Evolutionary conservation across 2,113 vertebrate genomes (phyloP), one percentile per base, ranked within the genome.

Genomic region (Corvus hawaiiensis): DNA sequence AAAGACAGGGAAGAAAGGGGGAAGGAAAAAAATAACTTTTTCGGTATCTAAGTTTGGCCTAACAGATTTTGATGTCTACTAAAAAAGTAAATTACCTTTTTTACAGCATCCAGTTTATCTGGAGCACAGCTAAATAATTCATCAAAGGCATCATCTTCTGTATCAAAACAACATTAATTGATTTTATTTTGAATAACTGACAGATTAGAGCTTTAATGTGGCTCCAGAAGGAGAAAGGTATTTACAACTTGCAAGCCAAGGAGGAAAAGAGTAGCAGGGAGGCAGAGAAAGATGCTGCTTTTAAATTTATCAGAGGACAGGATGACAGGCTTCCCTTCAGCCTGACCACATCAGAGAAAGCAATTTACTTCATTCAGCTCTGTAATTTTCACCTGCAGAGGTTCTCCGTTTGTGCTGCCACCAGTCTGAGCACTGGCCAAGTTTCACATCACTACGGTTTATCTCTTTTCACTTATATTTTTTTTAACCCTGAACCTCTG

Each of bases 31-130:
- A n/a, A n/a, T 1, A 33, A 51, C 2, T 48, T 58, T 64, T 74
- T 61, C 35, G 56, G 55, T 69, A 69, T 63, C 71, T 49, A 56
- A 28, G 33, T 27, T 67, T 13, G 28, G 56, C 44, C 19, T 64
- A 54, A 61, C 18, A 58, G 54, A 68, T 62, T n/a, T 46, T 71
- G 21, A 27, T 23, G 32, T 78, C 44, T 64, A 41, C n/a, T 68
- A 35, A 71, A 77, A 89, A 80, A 81, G 24, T n/a, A 69, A 49
- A 67, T 92, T 96, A 99, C 99, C 99, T 99, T 97, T 91, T 99
- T 98, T 71, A 99, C 98, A 3, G 97, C 97, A 30, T 97, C 96
- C 97, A 99, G 97, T 98, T 99, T 99, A 84, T 99, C 98, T 3
- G 98, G 98, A 68, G 98, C 98, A 78, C 98, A 96, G 87, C 91